These are phyloP conservation scores for Trichonephila clavata DNA, from an alignment of 1,140 invertebrate genomes.

Conservation along the genomic window DNA sequence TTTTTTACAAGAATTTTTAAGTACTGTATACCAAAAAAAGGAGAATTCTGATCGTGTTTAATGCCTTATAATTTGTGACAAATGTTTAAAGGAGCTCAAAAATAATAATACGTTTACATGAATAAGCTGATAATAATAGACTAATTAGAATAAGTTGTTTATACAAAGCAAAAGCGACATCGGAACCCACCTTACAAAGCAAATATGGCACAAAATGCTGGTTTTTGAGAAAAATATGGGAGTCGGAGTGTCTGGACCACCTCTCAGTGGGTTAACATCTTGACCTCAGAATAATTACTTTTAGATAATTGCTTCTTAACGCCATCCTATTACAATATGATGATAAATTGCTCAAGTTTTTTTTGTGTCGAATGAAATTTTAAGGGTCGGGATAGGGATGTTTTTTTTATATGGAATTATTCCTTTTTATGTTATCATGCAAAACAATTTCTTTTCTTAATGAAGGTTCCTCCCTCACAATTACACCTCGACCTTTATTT, in stretches of 20 bases:
- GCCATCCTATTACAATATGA: constrained; percentile 11
- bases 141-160: not conserved
- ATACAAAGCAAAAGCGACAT: not conserved
- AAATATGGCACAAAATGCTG: not conserved
- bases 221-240: constrained; percentile 35
- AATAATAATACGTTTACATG: not conserved
- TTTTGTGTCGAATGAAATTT: not conserved
- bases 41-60: no score
- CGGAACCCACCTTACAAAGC: not conserved
- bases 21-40: no score
- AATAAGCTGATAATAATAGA: not conserved
- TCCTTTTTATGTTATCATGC: not conserved
- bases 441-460: not conserved
- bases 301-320: constrained; percentile 47
- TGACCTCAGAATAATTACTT: constrained; percentile 40
- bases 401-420: not conserved
- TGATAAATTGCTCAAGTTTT: constrained; percentile 7
- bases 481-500: not conserved
- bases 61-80: no score
- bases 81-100: not conserved
- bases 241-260: not conserved
- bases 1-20: no score
- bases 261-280: not conserved
- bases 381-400: not conserved
- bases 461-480: not conserved